A percentile compares a stretch with the other conserved stretches of the same genome.
phyloP scores from a whole-genome alignment of 2,888 invertebrate genomes.

The Dynastes hyllus region DNA sequence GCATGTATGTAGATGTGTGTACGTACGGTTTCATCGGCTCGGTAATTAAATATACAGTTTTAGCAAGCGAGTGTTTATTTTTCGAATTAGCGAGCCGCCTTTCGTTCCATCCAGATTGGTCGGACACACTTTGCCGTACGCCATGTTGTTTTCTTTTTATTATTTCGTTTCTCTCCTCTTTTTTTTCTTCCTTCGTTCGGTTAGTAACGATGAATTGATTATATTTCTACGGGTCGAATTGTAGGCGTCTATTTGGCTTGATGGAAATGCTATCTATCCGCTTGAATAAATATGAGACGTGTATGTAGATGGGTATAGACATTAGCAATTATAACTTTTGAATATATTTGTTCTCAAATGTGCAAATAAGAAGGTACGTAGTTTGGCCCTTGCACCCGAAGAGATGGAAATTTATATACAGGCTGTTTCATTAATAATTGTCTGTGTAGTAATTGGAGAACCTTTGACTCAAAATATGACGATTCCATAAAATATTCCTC shows the following conservation, averaged over 20 bases:
- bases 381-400: too few relatives aligned
- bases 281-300: too few relatives aligned
- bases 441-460: too few relatives aligned
- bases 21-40: slow-evolving; percentile 36
- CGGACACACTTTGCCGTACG: slow-evolving; percentile 25
- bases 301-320: too few relatives aligned
- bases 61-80: slow-evolving; percentile 41
- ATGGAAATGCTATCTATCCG: too few relatives aligned
- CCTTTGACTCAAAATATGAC: too few relatives aligned
- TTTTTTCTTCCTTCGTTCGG: neutral
- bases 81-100: slow-evolving; percentile 33
- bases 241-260: neutral
- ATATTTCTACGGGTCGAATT: neutral
- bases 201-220: slow-evolving; percentile 23
- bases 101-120: slow-evolving; percentile 34
- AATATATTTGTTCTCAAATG: too few relatives aligned
- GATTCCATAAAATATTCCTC: too few relatives aligned
- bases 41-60: slow-evolving; percentile 49
- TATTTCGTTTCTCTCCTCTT: neutral
- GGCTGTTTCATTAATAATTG: too few relatives aligned
- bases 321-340: too few relatives aligned
- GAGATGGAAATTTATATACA: too few relatives aligned
- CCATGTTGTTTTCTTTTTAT: slow-evolving; percentile 28
- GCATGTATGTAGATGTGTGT: neutral
- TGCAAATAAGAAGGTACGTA: too few relatives aligned